Evolutionary conservation across 2,888 invertebrate genomes (phyloP), one percentile per base, ranked within the genome.

Genomic region (Heteropelma amictum): DNA sequence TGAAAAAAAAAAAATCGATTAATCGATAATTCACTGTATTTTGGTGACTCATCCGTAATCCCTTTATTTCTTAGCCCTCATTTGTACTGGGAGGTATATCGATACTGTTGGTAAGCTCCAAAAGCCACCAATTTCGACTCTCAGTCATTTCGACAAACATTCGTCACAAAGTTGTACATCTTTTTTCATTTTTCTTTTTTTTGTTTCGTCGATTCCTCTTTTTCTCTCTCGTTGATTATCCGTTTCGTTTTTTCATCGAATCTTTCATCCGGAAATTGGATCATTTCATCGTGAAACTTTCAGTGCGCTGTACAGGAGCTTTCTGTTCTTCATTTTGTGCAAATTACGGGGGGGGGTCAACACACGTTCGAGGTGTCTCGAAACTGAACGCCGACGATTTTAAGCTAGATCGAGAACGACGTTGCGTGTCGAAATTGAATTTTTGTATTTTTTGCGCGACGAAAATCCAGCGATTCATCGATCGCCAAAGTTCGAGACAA

Each of bases 61-160:
- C 84, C 86, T 88, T 86, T 86, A 84, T 86, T 87, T 85, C 85
- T 84, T 87, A 90, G 90, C 89, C 89, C 89, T 86, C 89, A 89
- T 83, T 86, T 89, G 80, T 90, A 89, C 89, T 89, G 89, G 90
- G 88, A 90, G 87, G 87, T 90, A 84, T 90, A 89, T 88, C 89
- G 89, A 87, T 90, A 89, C 88, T 90, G 89, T 88, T 89, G 90
- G 90, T 90, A 90, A 90, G 90, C 86, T 84, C 45, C 79, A 79
- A 82, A 80, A 83, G 84, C 84, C 83, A 84, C 82, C 82, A 83
- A 82, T 83, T 82, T 84, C 81, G 84, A 83, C 80, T 84, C 75
- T 79, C 45, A 35, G 54, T 61, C 51, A 64, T 67, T 67, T 70
- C 64, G 58, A 30, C n/a, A n/a, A n/a, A n/a, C n/a, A n/a, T n/a